These are phyloP conservation scores for Carcharodon carcharias DNA, from an alignment of 2,797 vertebrate genomes.

Conservation along the genomic window DNA sequence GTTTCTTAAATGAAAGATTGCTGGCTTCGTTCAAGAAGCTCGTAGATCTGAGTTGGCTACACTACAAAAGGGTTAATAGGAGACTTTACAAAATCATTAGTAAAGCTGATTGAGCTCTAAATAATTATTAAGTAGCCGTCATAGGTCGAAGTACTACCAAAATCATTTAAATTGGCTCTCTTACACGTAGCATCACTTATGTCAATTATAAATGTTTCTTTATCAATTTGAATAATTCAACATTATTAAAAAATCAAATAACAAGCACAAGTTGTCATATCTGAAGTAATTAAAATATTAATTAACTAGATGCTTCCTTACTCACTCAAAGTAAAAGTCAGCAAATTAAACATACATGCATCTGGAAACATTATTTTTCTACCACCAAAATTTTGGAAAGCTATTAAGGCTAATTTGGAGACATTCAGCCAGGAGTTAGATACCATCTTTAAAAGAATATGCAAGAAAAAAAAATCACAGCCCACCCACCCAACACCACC, in stretches of 20 bases:
- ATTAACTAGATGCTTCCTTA: neutral
- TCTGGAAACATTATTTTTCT: neutral
- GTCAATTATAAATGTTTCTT: neutral
- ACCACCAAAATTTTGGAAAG: neutral
- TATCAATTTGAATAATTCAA: neutral
- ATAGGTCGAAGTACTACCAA: neutral
- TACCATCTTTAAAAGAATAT: slow-evolving; percentile 24
- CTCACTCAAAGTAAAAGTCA: neutral
- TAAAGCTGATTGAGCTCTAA: neutral
- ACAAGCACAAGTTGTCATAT: neutral
- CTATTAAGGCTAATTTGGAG: slow-evolving; percentile 13
- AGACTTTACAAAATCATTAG: slow-evolving; percentile 11
- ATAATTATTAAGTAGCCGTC: neutral
- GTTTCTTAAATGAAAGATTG: neutral
- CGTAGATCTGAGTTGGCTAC: neutral
- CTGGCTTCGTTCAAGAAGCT: neutral
- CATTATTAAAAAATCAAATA: neutral
- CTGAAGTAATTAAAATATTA: neutral
- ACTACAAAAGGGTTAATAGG: neutral
- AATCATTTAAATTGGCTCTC: neutral
- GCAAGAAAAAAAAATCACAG: neutral
- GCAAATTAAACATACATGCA: neutral
- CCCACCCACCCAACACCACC: neutral
- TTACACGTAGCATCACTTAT: neutral
- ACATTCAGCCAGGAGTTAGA: neutral